phyloP scores from a whole-genome alignment of 2,797 vertebrate genomes.

The Mus caroli region DNA sequence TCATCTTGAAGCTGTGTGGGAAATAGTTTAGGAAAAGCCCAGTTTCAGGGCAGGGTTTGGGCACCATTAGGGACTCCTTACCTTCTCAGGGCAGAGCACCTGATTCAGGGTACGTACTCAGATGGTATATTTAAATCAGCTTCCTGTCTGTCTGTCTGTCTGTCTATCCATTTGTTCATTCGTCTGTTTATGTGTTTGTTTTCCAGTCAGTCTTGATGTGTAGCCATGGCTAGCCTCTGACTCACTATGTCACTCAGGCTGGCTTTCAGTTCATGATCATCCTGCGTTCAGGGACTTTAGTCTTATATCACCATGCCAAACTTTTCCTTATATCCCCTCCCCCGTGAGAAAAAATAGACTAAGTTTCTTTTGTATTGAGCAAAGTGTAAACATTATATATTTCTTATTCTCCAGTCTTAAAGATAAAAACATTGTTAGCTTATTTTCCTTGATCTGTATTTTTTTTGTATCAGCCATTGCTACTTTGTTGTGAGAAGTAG shows the following conservation, averaged over 20 bases:
- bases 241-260: neutral
- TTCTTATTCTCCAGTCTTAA: neutral
- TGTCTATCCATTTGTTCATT: neutral
- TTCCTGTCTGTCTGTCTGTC: neutral
- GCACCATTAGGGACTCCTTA: accelerated
- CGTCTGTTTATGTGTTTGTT: neutral
- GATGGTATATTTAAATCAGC: neutral
- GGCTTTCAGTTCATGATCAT: neutral
- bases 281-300: neutral
- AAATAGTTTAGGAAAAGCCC: neutral
- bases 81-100: neutral
- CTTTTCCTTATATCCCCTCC: neutral
- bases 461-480: neutral
- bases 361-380: neutral
- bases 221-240: neutral
- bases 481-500: neutral
- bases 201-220: neutral
- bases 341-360: neutral
- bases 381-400: neutral
- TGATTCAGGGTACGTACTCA: neutral
- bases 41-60: neutral
- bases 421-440: neutral
- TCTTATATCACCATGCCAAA: neutral
- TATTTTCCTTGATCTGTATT: neutral
- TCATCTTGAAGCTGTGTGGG: neutral